A percentile compares a stretch with the other conserved stretches of the same genome.
phyloP scores from a whole-genome alignment of 2,797 vertebrate species.

The Mus spretus region DNA sequence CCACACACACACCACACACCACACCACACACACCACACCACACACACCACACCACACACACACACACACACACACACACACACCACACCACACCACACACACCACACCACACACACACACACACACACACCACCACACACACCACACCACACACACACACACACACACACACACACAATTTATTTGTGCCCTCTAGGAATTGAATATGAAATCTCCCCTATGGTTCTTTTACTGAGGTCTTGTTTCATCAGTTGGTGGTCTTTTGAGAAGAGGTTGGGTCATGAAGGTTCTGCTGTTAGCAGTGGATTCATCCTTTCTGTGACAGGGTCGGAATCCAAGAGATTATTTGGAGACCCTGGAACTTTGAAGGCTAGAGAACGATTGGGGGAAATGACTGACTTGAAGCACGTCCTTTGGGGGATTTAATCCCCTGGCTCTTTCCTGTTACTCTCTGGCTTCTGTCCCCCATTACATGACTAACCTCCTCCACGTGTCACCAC shows the following conservation, averaged over 20 bases:
- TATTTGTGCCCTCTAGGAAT: neutral
- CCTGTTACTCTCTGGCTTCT: neutral
- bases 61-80: no score
- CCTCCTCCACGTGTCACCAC: neutral
- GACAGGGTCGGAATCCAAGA: neutral
- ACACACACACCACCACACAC: neutral
- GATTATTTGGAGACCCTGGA: neutral
- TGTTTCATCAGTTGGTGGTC: neutral
- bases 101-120: neutral
- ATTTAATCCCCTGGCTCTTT: neutral
- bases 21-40: neutral
- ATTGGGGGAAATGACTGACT: neutral
- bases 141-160: neutral
- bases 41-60: no score
- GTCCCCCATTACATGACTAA: neutral
- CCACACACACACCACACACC: neutral
- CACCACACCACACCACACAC: accelerated
- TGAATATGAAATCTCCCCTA: neutral
- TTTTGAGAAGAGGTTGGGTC: neutral
- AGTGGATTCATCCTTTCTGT: neutral
- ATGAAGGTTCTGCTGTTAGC: neutral
- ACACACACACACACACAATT: neutral
- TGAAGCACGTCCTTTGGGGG: neutral
- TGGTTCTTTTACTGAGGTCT: neutral
- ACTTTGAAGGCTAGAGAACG: no score